Evolutionary conservation across 1,140 invertebrate genomes (phyloP).

Genomic region (Trigoniulus corallinus): DNA sequence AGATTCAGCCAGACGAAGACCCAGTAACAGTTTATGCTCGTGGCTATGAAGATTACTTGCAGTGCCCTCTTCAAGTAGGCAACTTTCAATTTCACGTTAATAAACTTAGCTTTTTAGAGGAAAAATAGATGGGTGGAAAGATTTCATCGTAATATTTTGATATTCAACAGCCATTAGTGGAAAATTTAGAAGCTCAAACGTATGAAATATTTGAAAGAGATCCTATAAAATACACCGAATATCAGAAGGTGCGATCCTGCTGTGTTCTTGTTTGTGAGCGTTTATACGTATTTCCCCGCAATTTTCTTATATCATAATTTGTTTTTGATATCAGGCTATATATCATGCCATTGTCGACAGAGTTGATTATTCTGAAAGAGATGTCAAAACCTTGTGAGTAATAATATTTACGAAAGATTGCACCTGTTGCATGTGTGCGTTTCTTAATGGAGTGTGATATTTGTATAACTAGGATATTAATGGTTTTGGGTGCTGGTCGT

Average conservation of each 20-base stretch:
- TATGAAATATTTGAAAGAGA: constrained; percentile 99
- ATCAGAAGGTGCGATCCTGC: constrained; percentile 59
- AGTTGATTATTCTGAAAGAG: constrained; percentile 30
- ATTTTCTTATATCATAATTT: constrained; percentile 1
- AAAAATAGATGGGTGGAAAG: too few relatives aligned
- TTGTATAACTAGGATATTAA: constrained; percentile 40
- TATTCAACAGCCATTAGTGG: constrained; percentile 80
- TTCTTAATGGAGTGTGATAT: too few relatives aligned
- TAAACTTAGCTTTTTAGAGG: too few relatives aligned
- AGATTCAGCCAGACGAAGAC: constrained; percentile 25
- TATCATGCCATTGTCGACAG: constrained; percentile 48
- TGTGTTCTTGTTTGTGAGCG: background rate
- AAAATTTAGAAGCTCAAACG: constrained; percentile 87
- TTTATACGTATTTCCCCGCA: background rate
- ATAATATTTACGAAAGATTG: background rate
- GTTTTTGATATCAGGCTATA: constrained; percentile 22
- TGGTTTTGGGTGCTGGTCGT: constrained; percentile 88
- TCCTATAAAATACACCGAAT: constrained; percentile 86
- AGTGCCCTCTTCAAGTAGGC: constrained; percentile 35
- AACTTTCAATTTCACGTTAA: background rate
- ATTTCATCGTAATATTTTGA: constrained; percentile 32
- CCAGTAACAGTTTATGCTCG: constrained; percentile 36
- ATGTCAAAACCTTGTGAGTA: constrained; percentile 27
- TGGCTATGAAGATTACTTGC: constrained; percentile 85
- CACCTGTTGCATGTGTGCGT: background rate